Evolutionary conservation across 2,888 invertebrate genomes (phyloP).

Genomic region (Stramonita haemastoma): DNA sequence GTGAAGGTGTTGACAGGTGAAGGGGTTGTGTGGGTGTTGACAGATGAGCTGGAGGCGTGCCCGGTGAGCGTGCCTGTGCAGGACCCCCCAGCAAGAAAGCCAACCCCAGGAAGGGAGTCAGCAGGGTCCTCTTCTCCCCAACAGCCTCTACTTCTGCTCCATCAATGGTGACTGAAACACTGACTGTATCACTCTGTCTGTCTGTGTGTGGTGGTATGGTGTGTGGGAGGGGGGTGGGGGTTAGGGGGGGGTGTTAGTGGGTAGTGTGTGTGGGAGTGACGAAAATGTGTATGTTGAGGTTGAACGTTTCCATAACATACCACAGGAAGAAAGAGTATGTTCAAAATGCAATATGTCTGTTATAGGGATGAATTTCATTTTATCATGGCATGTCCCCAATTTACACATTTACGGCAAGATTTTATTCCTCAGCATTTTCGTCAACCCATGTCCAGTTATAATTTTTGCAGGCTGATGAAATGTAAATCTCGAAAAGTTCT

Average conservation of each 20-base stretch:
- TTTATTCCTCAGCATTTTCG: no score
- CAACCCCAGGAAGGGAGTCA: slow-evolving; percentile 76
- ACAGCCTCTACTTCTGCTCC: slow-evolving; percentile 75
- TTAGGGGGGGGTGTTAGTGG: background rate
- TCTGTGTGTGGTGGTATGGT: background rate
- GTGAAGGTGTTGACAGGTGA: background rate
- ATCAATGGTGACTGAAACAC: slow-evolving; percentile 67
- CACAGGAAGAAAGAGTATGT: no score
- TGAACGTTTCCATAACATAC: no score
- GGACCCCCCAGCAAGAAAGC: slow-evolving; percentile 75
- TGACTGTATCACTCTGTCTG: background rate
- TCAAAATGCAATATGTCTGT: no score
- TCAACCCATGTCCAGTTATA: no score
- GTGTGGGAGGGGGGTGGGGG: background rate
- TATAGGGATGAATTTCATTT: no score
- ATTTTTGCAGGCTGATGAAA: no score
- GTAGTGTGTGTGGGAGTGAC: background rate
- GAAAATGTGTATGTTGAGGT: background rate
- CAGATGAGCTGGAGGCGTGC: slow-evolving; percentile 67
- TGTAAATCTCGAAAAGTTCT: no score
- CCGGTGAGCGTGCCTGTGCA: slow-evolving; percentile 69
- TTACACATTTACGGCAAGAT: no score
- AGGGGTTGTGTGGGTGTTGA: background rate
- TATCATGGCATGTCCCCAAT: no score
- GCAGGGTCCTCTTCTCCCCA: slow-evolving; percentile 73